These are phyloP conservation scores for Hippoglossus hippoglossus DNA, from an alignment of 2,797 vertebrate genomes.

Conservation along the genomic window DNA sequence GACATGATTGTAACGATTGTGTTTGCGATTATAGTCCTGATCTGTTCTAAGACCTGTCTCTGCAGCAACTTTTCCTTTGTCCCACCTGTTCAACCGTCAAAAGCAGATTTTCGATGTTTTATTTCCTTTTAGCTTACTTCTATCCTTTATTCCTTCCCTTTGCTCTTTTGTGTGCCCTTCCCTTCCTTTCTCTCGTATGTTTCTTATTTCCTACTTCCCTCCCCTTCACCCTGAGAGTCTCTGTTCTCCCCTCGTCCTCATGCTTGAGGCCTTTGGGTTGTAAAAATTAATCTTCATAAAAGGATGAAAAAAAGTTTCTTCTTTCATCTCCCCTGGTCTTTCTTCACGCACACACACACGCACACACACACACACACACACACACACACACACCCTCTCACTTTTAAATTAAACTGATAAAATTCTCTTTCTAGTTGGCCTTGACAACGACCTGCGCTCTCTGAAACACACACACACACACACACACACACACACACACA, in stretches of 20 bases:
- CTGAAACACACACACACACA: slow-evolving; percentile 20
- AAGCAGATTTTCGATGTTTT: background rate
- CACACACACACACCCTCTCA: slow-evolving; percentile 42
- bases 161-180: background rate
- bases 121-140: background rate
- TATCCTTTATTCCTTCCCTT: background rate
- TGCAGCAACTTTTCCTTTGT: no score
- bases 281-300: slow-evolving; percentile 78
- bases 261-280: slow-evolving; percentile 62
- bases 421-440: slow-evolving; percentile 78
- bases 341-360: slow-evolving; percentile 39
- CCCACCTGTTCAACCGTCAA: no score
- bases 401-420: slow-evolving; percentile 77
- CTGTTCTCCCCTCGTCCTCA: slow-evolving; percentile 19
- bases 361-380: slow-evolving; percentile 28
- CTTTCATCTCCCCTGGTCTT: slow-evolving; percentile 69
- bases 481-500: slow-evolving; percentile 44
- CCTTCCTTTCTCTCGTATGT: background rate
- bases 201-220: slow-evolving; percentile 23
- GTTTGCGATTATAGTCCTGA: no score
- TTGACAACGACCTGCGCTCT: slow-evolving; percentile 68
- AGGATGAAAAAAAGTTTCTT: slow-evolving; percentile 54
- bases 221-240: slow-evolving; percentile 26
- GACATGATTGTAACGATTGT: no score
- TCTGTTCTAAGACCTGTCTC: no score